phyloP scores from a whole-genome alignment of 2,888 invertebrate genomes.

The Parnassius mnemosyne region DNA sequence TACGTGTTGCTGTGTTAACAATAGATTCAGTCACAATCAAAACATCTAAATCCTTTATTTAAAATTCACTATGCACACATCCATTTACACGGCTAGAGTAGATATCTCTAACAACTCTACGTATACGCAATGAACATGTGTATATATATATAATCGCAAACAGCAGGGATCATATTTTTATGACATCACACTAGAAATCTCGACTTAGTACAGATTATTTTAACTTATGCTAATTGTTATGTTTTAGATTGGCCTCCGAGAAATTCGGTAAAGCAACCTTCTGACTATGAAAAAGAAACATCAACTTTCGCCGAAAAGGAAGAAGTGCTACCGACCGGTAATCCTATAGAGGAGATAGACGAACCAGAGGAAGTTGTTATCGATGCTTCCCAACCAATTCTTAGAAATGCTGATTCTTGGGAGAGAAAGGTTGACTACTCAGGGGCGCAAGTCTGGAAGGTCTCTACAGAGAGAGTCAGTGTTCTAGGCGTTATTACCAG shows the following conservation, averaged over 20 bases:
- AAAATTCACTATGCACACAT: constrained; percentile 13
- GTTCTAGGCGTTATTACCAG: constrained; percentile 53
- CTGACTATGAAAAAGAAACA: constrained; percentile 34
- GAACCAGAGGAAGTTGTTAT: constrained; percentile 32
- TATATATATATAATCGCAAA: background rate
- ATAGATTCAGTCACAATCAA: constrained; percentile 7
- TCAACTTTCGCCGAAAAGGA: constrained; percentile 27
- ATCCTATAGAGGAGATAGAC: constrained; percentile 27
- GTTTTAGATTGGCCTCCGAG: constrained; percentile 63
- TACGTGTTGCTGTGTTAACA: constrained; percentile 2
- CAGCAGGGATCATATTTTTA: constrained; percentile 1
- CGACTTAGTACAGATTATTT: no score
- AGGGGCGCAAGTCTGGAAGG: constrained; percentile 89
- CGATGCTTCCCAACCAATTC: constrained; percentile 23
- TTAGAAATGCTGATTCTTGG: constrained; percentile 37
- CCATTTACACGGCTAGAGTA: constrained; percentile 4
- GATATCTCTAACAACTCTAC: background rate
- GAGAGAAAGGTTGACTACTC: constrained; percentile 82
- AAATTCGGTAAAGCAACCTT: constrained; percentile 63
- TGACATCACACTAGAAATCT: background rate
- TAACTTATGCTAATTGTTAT: background rate
- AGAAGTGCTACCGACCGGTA: constrained; percentile 18
- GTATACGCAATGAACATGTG: background rate
- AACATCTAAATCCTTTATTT: constrained; percentile 12
- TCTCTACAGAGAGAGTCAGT: constrained; percentile 75